Percentiles rank a stretch among this genome's conserved stretches.
phyloP scores from a whole-genome alignment of 2,888 invertebrate species.

The Calephelis perditalis region DNA sequence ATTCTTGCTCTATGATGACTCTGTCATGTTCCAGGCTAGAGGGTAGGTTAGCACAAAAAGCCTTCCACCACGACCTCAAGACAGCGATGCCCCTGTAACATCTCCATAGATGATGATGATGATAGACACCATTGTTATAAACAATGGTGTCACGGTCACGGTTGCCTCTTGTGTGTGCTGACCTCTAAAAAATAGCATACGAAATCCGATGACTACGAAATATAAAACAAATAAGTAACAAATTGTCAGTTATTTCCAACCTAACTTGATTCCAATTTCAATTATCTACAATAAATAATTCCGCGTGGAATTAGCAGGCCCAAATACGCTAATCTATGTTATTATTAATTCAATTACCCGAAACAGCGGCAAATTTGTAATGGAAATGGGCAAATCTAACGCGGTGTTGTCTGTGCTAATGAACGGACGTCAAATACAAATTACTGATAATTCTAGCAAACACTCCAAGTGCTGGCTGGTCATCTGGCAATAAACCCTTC shows the following conservation, averaged over 20 bases:
- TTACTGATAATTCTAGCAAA: conserved; percentile 54
- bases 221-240: neutral
- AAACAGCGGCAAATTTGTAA: conserved; percentile 17
- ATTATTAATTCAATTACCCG: conserved; percentile 12
- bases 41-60: too few species aligned
- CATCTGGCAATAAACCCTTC: conserved; percentile 64
- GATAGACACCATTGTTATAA: too few species aligned
- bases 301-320: neutral
- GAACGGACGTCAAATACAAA: conserved; percentile 47
- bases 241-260: neutral
- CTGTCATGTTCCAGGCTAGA: too few species aligned
- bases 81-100: too few species aligned
- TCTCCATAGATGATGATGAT: too few species aligned
- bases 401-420: conserved; percentile 38
- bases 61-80: too few species aligned
- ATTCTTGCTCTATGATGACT: too few species aligned
- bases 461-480: conserved; percentile 42
- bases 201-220: too few species aligned
- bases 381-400: conserved; percentile 27
- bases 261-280: conserved; percentile 17
- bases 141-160: too few species aligned
- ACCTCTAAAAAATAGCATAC: too few species aligned
- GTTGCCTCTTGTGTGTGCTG: too few species aligned
- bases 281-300: conserved; percentile 17
- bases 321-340: conserved; percentile 12